These are phyloP conservation scores for Hermaeophaga mercurialis DNA, from an alignment of 2,888 invertebrate species.

Conservation along the genomic window DNA sequence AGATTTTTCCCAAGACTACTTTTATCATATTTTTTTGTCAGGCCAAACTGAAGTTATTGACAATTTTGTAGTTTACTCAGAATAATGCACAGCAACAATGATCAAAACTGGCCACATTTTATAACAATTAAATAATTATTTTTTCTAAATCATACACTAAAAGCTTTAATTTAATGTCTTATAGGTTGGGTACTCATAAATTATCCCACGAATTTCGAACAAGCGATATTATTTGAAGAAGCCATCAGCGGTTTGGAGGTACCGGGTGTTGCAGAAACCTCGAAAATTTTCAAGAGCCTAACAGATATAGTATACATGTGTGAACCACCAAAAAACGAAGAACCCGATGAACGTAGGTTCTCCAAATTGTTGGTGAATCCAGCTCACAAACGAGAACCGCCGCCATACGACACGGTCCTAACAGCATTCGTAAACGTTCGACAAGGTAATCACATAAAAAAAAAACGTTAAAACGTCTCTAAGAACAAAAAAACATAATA, in stretches of 20 bases:
- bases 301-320: slow-evolving; percentile 40
- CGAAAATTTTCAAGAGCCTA: slow-evolving; percentile 34
- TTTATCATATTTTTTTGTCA: too few species aligned
- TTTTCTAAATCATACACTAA: too few species aligned
- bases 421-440: slow-evolving; percentile 63
- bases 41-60: too few species aligned
- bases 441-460: too few species aligned
- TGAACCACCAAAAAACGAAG: slow-evolving; percentile 51
- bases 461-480: too few species aligned
- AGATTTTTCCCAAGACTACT: too few species aligned
- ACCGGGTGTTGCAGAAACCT: slow-evolving; percentile 45
- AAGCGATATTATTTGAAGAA: slow-evolving; percentile 66
- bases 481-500: too few species aligned
- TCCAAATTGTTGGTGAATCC: slow-evolving; percentile 62
- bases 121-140: too few species aligned
- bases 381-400: slow-evolving; percentile 53
- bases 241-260: slow-evolving; percentile 62
- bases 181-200: slow-evolving; percentile 66
- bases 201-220: slow-evolving; percentile 64
- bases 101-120: too few species aligned
- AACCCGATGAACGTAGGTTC: slow-evolving; percentile 52
- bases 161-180: not conserved
- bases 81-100: too few species aligned
- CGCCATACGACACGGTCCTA: slow-evolving; percentile 61
- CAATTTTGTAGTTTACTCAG: too few species aligned